Conservation (phyloP, 64 coral and sea anemone species). For the Hydrozoanthus tunicans region DNA sequence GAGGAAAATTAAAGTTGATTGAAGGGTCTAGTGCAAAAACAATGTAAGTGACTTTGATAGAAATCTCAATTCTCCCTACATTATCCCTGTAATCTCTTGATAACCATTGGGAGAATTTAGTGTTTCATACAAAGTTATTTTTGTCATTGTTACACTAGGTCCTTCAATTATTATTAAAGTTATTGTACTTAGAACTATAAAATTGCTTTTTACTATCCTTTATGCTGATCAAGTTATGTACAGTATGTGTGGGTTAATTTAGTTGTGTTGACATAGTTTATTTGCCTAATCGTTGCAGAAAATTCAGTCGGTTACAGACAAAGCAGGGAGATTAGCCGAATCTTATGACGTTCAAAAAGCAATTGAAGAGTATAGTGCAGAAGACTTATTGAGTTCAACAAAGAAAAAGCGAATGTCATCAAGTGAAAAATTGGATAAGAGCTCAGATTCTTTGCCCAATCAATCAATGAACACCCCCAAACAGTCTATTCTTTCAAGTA, state of each 20-base stretch:
- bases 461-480: not conserved
- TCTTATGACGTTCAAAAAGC: slow-evolving; percentile 5
- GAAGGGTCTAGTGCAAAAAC: too few species aligned
- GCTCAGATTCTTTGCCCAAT: not conserved
- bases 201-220: not conserved
- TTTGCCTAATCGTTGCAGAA: slow-evolving; percentile 6
- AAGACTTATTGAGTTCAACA: not conserved
- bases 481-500: not conserved
- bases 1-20: too few species aligned
- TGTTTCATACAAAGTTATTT: too few species aligned
- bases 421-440: not conserved
- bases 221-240: not conserved
- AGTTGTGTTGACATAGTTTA: not conserved
- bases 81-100: too few species aligned
- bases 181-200: too few species aligned
- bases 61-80: too few species aligned
- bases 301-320: not conserved
- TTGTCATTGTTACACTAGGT: too few species aligned
- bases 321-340: slow-evolving; percentile 14
- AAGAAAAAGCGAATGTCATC: not conserved
- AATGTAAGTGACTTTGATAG: too few species aligned
- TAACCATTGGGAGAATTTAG: too few species aligned
- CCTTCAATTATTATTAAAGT: too few species aligned
- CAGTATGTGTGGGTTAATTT: not conserved
- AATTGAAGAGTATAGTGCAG: not conserved